Evolutionary conservation across 2,797 vertebrate species (phyloP), one percentile per base, ranked within the genome.

Genomic region (Poecilia velifera): DNA sequence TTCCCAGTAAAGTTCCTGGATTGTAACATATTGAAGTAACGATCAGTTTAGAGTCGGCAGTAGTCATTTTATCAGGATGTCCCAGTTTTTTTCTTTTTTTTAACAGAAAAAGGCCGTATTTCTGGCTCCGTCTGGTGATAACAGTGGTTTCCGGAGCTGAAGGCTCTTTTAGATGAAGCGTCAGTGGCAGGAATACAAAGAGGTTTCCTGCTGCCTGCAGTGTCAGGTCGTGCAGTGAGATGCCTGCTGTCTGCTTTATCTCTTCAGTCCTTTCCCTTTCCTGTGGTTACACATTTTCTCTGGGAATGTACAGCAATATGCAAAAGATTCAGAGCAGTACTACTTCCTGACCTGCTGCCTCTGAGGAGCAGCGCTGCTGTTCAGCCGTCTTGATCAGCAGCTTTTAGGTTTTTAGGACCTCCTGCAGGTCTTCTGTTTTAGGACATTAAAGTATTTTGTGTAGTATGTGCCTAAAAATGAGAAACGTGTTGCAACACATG

Each of bases 101-200:
- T 36, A 22, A 12, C 6, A 25, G 12, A 43, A 70, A n/a, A n/a
- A 3, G 5, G 1, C 4, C 10, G 3, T 43, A 14, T 25, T n/a
- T 70, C 66, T 2, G 3, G 41, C 41, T 71, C 41, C 5, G 13
- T 16, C 39, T 70, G 14, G 39, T 16, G 41, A 25, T 43, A 71
- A 45, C 22, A 45, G 41, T 45, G 0, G 22, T 45, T 14, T 45
- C 12, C 28, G 43, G 12, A 45, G 68, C 41, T 45, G 68, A n/a
- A 45, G 68, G 66, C 66, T 43, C 66, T 6, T 9, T 43, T 3
- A 70, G 66, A 45, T 43, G 66, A n/a, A 71, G 41, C 68, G 2
- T 45, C 41, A 1, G 68, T 45, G 41, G 39, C 68, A 71, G 68
- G 68, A 71, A 71, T 71, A 71, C 68, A 71, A 71, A 71, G 68